These are phyloP conservation scores for Ectropis grisescens DNA, from an alignment of 1,140 invertebrate species.

Conservation along the genomic window DNA sequence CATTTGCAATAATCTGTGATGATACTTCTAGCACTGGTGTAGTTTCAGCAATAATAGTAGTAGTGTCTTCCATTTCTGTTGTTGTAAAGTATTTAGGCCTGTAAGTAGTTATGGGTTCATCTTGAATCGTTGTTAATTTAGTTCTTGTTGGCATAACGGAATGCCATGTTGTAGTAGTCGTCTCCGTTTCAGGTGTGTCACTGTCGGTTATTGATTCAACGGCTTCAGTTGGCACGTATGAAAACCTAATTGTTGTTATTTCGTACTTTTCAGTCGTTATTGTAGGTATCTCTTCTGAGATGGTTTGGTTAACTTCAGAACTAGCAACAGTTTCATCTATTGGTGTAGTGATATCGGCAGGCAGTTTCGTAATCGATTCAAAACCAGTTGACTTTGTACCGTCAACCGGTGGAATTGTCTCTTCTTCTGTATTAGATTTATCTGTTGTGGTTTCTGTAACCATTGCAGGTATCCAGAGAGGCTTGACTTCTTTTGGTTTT, in stretches of 20 bases:
- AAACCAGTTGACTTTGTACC: conserved; percentile 45
- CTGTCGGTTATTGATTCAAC: too few relatives aligned
- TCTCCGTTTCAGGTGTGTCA: conserved; percentile 8
- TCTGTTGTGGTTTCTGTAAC: conserved; percentile 20
- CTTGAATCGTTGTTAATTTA: conserved; percentile 28
- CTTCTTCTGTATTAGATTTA: conserved; percentile 12
- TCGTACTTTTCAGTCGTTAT: conserved; percentile 46
- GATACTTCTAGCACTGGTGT: conserved; percentile 32
- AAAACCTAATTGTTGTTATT: conserved; percentile 55
- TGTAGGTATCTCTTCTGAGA: conserved; percentile 15
- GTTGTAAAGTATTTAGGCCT: conserved; percentile 44
- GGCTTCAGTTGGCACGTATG: conserved; percentile 43
- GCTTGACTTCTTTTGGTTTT: conserved; percentile 12
- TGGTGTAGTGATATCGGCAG: conserved; percentile 46
- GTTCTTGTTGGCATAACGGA: conserved; percentile 35
- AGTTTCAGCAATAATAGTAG: conserved; percentile 28
- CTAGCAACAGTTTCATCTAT: conserved; percentile 30
- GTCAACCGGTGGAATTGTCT: conserved; percentile 41
- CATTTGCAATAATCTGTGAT: conserved; percentile 28
- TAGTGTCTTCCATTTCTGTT: conserved; percentile 28
- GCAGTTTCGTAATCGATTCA: conserved; percentile 61
- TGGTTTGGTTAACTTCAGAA: conserved; percentile 25
- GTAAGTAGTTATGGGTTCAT: conserved; percentile 49
- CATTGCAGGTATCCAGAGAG: conserved; percentile 30
- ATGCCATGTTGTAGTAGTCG: conserved; percentile 29